Conservation (phyloP, 2,113 vertebrate species). For the Amia ocellicauda region DNA sequence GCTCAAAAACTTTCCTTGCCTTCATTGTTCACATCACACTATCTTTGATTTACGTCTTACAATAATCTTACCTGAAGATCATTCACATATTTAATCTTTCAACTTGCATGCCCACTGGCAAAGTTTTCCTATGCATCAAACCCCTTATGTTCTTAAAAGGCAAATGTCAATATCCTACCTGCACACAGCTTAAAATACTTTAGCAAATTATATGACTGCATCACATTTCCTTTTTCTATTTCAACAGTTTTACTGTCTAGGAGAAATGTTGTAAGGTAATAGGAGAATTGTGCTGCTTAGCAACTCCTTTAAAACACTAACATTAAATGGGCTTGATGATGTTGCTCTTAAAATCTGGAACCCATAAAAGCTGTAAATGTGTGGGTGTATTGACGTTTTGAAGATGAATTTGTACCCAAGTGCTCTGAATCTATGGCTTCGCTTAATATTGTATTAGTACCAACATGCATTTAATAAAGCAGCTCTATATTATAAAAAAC, state of each 20-base stretch:
- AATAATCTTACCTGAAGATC: too few relatives aligned
- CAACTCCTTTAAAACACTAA: background rate
- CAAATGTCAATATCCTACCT: background rate
- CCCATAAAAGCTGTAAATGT: conserved; percentile 4
- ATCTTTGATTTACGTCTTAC: too few relatives aligned
- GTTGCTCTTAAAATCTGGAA: background rate
- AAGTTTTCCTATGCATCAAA: too few relatives aligned
- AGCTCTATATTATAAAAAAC: too few relatives aligned
- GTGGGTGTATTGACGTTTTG: conserved; percentile 1
- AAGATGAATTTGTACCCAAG: background rate
- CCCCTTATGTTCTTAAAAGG: too few relatives aligned
- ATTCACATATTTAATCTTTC: too few relatives aligned
- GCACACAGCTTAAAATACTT: background rate
- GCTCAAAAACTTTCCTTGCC: too few relatives aligned
- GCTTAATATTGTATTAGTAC: background rate
- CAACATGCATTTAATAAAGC: background rate
- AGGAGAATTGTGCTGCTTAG: conserved; percentile 5
- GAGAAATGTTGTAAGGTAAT: conserved; percentile 9
- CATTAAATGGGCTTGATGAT: conserved; percentile 2
- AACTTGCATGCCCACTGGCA: too few relatives aligned
- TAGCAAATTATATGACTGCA: too few relatives aligned
- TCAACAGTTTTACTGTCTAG: conserved; percentile 1
- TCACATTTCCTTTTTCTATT: conserved; percentile 1
- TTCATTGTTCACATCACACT: too few relatives aligned
- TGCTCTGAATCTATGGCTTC: background rate